phyloP scores from a whole-genome alignment of 1,140 invertebrate genomes.

The Dinoponera quadriceps region DNA sequence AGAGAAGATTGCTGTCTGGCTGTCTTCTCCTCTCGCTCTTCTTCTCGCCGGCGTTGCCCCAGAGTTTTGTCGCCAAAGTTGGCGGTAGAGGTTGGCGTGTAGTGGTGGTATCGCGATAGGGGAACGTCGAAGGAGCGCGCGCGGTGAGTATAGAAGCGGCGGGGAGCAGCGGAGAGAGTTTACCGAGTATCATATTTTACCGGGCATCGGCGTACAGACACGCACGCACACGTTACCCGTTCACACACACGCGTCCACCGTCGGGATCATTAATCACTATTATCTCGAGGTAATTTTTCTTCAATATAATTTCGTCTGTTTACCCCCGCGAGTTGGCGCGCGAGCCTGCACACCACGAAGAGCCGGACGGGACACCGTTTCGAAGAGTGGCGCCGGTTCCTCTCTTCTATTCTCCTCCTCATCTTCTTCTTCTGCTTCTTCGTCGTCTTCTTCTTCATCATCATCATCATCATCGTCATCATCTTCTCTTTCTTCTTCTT shows the following conservation, averaged over 20 bases:
- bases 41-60: conserved; percentile 64
- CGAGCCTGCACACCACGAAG: conserved; percentile 71
- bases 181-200: conserved; percentile 79
- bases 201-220: conserved; percentile 70
- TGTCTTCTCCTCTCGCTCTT: conserved; percentile 56
- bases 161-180: conserved; percentile 69
- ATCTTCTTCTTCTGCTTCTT: conserved; percentile 7
- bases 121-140: background rate
- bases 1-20: conserved; percentile 81
- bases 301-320: conserved; percentile 84
- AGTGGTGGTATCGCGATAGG: conserved; percentile 47
- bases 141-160: conserved; percentile 24
- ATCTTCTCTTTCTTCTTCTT: background rate
- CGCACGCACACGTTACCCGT: conserved; percentile 55
- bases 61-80: conserved; percentile 69
- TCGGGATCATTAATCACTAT: conserved; percentile 82
- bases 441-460: background rate
- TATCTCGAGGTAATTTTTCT: conserved; percentile 84
- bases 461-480: background rate
- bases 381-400: conserved; percentile 68
- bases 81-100: conserved; percentile 53
- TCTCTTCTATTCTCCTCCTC: conserved; percentile 49
- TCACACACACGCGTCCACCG: conserved; percentile 67
- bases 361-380: conserved; percentile 66
- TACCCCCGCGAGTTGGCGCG: conserved; percentile 78